Base-by-base conservation (phyloP, 2,797 vertebrate species). In the Poeciliopsis paucimaculata region DNA sequence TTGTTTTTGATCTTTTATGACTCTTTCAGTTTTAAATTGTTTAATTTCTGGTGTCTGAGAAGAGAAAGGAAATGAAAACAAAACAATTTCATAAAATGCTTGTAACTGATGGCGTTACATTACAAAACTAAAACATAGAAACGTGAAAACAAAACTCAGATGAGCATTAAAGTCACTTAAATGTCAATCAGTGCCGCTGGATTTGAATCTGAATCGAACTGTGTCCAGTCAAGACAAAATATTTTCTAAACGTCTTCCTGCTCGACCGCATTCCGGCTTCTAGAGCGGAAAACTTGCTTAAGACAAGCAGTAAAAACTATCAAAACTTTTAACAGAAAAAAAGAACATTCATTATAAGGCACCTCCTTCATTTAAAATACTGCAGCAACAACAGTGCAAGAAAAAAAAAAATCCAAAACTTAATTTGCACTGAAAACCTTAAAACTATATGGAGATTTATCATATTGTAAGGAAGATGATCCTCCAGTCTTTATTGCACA, bases 401-500 rank as follows among this genome's bases (percentile, higher is more conserved):
- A 64, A 4, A 20, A 47, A 7, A 92, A 20, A 47, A 47, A 7
- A 73, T 70, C 73, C 53, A 85, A 82, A 86, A 77, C 66, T 78
- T 71, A 64, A 83, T 13, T 36, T 4, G 36, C 36, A 60, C 53
- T 51, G 41, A 7, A 62, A 76, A 13, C 15, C 10, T 43, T n/a
- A 39, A 39, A 84, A 34, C 34, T 60, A 72, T 34, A 23, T 75
- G 71, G 60, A 77, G 16, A 73, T 73, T 73, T 4, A 9, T 79
- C 82, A 77, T 34, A 73, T 60, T 82, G 60, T 28, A 39, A 81
- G 49, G 76, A 84, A 64, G 66, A 84, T 66, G 53, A 20, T 73
- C 80, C 60, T 76, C 15, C 43, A 1, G 28, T 41, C 66, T 23
- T 87, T 90, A 93, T 88, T 92, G 90, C 92, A 89, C 89, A 8